Evolutionary conservation across 2,797 vertebrate genomes (phyloP), one percentile per base, ranked within the genome.

Genomic region (Champsocephalus esox): DNA sequence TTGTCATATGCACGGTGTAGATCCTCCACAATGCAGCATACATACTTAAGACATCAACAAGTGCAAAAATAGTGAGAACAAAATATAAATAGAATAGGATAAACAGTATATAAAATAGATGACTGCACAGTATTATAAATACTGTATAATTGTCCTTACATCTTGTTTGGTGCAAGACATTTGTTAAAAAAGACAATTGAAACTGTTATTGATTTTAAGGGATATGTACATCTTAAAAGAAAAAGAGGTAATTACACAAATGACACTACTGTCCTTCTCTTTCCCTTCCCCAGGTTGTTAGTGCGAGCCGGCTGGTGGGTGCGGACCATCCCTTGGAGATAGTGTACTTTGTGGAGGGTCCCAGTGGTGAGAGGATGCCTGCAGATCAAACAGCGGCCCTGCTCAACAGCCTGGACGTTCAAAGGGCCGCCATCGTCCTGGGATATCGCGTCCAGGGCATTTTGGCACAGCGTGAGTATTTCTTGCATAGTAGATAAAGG

Each of bases 371-470:
- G 77, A 95, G 98, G 71, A 91, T 97, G 38, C 95, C 96, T 38
- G 98, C 96, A 0, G 80, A 90, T 65, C 90, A 93, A 82, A 96
- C 96, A 34, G 96, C 97, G 14, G 90, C 94, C 75, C 88, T 97
- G 24, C 96, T 99, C 66, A 99, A 99, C 92, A 94, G 90, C 79
- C 93, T 99, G 21, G 96, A 99, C 2, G 94, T 99, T 81, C 98
- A 99, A 90, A 95, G 95, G 71, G 98, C 97, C 0, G 98, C 98
- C 32, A 99, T 99, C 67, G 93, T 99, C 81, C 91, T 99, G 38
- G 98, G 98, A n/a, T 98, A 97, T 88, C 97, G 98, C 43, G 96
- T 99, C n/a, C 96, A 97, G 79, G 98, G 97, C 3, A 79, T 94
- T 34, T 92, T 99, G 75, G 98, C 98, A 7, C 97, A 98, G 70